Evolutionary conservation across 92 coral and sea anemone species (phyloP).

Genomic region (Porites evermanni): DNA sequence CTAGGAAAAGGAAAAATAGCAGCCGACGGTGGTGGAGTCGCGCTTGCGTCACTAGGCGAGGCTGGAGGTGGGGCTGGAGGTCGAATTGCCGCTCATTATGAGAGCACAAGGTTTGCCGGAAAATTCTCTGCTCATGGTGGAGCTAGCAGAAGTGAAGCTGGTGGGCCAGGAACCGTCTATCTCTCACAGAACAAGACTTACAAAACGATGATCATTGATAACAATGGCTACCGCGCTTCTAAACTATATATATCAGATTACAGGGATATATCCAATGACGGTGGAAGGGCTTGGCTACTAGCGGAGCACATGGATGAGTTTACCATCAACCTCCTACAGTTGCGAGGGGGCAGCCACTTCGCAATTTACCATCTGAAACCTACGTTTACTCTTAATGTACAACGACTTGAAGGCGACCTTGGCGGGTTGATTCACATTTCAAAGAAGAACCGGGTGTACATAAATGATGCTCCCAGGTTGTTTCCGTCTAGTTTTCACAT

Average conservation of each 20-base stretch:
- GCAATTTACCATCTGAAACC: constrained; percentile 54
- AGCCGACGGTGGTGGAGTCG: constrained; percentile 83
- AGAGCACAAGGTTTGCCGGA: constrained; percentile 80
- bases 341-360: constrained; percentile 82
- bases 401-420: constrained; percentile 88
- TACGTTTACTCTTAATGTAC: constrained; percentile 73
- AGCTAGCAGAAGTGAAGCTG: constrained; percentile 80
- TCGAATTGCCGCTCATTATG: constrained; percentile 80
- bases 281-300: constrained; percentile 92
- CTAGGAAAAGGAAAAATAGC: constrained; percentile 88
- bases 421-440: constrained; percentile 92
- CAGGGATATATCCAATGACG: constrained; percentile 78
- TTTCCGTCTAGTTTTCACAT: constrained; percentile 95
- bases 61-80: constrained; percentile 99
- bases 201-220: constrained; percentile 81
- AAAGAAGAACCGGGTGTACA: constrained; percentile 63
- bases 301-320: constrained; percentile 77
- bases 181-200: constrained; percentile 63
- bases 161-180: constrained; percentile 95
- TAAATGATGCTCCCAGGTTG: constrained; percentile 80
- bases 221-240: constrained; percentile 84
- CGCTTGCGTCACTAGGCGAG: constrained; percentile 58
- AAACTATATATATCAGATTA: constrained; percentile 80
- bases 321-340: constrained; percentile 64
- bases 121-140: constrained; percentile 86